Evolutionary conservation across 92 coral and sea anemone genomes (phyloP).

Genomic region (Epizoanthus illoricatus): DNA sequence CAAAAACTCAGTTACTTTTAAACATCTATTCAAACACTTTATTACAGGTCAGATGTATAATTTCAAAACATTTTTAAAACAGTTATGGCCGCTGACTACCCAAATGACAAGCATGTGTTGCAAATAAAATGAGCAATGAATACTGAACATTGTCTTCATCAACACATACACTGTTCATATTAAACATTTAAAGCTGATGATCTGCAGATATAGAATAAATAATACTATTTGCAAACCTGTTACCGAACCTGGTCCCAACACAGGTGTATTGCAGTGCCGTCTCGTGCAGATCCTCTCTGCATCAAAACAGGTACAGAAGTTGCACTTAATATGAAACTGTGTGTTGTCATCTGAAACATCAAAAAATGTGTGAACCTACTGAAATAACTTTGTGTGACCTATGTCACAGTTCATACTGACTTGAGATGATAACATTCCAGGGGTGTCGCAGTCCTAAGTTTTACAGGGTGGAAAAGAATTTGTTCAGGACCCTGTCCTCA

Average conservation of each 20-base stretch:
- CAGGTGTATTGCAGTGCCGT: conserved; percentile 60
- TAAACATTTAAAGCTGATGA: neutral
- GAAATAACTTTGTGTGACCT: neutral
- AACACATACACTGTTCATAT: neutral
- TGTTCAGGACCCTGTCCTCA: too few relatives aligned
- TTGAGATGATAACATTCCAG: too few relatives aligned
- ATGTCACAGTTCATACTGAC: too few relatives aligned
- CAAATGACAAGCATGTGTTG: too few relatives aligned
- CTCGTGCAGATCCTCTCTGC: conserved; percentile 89
- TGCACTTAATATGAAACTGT: conserved; percentile 70
- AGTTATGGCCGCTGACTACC: too few relatives aligned
- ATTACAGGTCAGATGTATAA: too few relatives aligned
- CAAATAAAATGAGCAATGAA: conserved; percentile 11
- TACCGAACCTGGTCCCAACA: conserved; percentile 40
- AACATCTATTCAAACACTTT: too few relatives aligned
- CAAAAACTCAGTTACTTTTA: too few relatives aligned
- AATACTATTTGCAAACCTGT: conserved; percentile 53
- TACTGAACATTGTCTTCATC: neutral
- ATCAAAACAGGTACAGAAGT: conserved; percentile 87
- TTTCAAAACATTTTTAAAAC: too few relatives aligned
- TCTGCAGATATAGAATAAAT: neutral
- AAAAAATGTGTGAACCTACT: neutral
- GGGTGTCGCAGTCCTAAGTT: too few relatives aligned
- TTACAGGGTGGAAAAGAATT: too few relatives aligned
- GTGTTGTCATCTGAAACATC: conserved; percentile 76